phyloP scores from a whole-genome alignment of 1,140 invertebrate genomes.

The Riptortus pedestris region DNA sequence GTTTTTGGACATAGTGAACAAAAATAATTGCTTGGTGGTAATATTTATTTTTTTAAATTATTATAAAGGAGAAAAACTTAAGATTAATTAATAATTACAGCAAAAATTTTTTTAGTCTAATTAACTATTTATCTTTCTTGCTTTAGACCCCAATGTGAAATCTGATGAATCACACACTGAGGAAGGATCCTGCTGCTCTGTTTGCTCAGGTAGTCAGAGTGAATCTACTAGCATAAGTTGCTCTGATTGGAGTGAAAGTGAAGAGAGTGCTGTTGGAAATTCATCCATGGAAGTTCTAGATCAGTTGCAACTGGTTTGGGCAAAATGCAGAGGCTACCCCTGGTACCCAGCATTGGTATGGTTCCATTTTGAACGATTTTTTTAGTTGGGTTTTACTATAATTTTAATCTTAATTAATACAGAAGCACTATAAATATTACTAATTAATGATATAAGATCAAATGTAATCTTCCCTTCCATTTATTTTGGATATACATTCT shows the following conservation, averaged over 20 bases:
- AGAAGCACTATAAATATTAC: slow-evolving; percentile 73
- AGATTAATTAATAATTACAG: too few relatives aligned
- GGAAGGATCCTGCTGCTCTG: slow-evolving; percentile 33
- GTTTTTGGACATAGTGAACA: too few relatives aligned
- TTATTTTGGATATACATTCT: too few relatives aligned
- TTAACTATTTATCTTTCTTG: too few relatives aligned
- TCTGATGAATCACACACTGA: slow-evolving; percentile 37
- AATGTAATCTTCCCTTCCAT: too few relatives aligned
- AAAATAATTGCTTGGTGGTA: too few relatives aligned
- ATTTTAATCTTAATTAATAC: slow-evolving; percentile 68
- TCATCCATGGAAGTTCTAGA: slow-evolving; percentile 29
- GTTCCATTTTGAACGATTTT: neutral
- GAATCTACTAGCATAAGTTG: slow-evolving; percentile 18
- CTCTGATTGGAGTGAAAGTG: slow-evolving; percentile 24
- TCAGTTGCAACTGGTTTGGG: slow-evolving; percentile 82
- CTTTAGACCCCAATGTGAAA: slow-evolving; percentile 14
- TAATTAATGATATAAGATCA: slow-evolving; percentile 93
- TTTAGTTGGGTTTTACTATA: too few relatives aligned
- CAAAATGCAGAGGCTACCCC: slow-evolving; percentile 89
- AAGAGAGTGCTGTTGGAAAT: slow-evolving; percentile 14
- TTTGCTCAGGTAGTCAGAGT: slow-evolving; percentile 28
- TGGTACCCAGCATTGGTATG: slow-evolving; percentile 87
- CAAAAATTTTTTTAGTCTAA: too few relatives aligned
- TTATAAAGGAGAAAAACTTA: too few relatives aligned
- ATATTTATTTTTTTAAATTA: too few relatives aligned